Base-by-base conservation (phyloP, 2,113 vertebrate species). In the Mormoops blainvillei region DNA sequence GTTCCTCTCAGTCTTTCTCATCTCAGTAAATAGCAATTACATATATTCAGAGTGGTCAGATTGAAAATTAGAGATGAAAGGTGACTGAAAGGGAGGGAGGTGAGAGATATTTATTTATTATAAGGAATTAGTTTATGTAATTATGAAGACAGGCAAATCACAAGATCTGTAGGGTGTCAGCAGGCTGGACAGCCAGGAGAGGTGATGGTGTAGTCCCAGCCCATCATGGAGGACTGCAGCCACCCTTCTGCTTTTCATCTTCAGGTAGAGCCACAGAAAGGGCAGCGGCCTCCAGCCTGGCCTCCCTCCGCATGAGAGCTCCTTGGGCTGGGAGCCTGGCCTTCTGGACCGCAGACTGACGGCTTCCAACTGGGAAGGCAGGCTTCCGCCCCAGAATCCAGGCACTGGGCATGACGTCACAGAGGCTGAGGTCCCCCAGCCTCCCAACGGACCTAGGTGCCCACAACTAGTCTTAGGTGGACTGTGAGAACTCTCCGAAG, bases 331-430 rank as follows among this genome's bases (percentile, higher is more conserved):
- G 13, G 61, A 85, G 36, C 71, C 28, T 80, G 41, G 4, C 22
- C 52, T 9, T 10, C 24, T 61, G 58, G 2, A 31, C 26, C 7
- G 2, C 65, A 9, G 36, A 58, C 28, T 2, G 45, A 52, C 33
- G 11, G 85, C 97, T 97, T 94, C 78, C 45, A 94, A 3, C 43
- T n/a, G 26, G 96, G 94, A 96, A 97, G 96, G 96, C 93, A 95
- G n/a, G 76, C 74, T 91, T 82, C 33, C 36, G 11, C 38, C 22
- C 91, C 65, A 95, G 96, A 97, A 95, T 43, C 70, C 31, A 31
- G 38, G 65, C 48, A 24, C 86, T 73, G 91, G 94, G 52, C 6
- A 89, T 97, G 92, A 91, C 70, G 68, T 91, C 80, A 96, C 78
- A 0, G 65, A 45, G 2, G 8, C 31, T 3, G 41, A n/a, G 43